phyloP scores from a whole-genome alignment of 2,113 vertebrate species.

The Pterocles gutturalis region DNA sequence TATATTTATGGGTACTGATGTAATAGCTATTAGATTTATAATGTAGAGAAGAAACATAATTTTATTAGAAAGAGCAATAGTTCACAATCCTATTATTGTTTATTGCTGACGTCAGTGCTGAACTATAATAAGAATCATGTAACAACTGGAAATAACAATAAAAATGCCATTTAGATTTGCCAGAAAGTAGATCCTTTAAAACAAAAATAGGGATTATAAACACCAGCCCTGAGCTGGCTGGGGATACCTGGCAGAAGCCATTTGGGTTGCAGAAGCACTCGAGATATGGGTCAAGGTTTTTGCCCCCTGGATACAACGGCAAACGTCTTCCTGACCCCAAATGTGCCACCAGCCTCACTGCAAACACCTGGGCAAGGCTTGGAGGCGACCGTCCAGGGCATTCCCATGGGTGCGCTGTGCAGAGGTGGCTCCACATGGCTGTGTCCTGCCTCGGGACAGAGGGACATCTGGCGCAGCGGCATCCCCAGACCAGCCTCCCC shows the following conservation, averaged over 20 bases:
- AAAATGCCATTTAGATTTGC: slow-evolving; percentile 20
- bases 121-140: slow-evolving; percentile 63
- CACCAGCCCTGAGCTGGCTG: not conserved
- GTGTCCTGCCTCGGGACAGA: rapidly evolving
- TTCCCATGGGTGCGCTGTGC: rapidly evolving
- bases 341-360: not conserved
- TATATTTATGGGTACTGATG: slow-evolving; percentile 79
- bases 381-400: not conserved
- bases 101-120: slow-evolving; percentile 77
- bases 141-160: slow-evolving; percentile 66
- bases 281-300: not conserved
- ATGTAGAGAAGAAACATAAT: slow-evolving; percentile 73
- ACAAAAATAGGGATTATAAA: not conserved
- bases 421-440: rapidly evolving
- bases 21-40: slow-evolving; percentile 82
- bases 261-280: not conserved
- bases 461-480: too few relatives aligned
- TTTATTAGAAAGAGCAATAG: slow-evolving; percentile 79
- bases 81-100: slow-evolving; percentile 80
- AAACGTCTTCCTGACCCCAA: not conserved
- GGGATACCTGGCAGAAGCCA: not conserved
- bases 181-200: slow-evolving; percentile 19
- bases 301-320: rapidly evolving
- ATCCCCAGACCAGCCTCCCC: not conserved
- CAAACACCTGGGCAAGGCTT: not conserved